Evolutionary conservation across 2,797 vertebrate genomes (phyloP).

Genomic region (Lacerta viridis): DNA sequence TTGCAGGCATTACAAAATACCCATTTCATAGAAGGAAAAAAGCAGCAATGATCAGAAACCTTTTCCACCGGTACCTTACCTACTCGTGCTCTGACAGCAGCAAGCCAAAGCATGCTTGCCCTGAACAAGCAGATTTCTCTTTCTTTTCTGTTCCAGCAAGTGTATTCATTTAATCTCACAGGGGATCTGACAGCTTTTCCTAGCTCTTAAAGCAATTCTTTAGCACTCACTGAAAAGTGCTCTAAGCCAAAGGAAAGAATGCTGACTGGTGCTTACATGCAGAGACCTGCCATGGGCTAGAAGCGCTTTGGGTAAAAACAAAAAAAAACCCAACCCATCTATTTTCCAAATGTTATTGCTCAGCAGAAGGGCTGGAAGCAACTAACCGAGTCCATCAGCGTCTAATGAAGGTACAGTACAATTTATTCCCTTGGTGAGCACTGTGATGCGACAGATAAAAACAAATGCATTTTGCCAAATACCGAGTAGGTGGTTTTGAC

Average conservation of each 20-base stretch:
- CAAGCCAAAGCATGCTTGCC: conserved; percentile 68
- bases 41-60: not conserved
- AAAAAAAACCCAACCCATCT: conserved; percentile 14
- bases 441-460: not conserved
- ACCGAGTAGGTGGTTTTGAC: not conserved
- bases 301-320: conserved; percentile 44
- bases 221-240: conserved; percentile 76
- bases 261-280: conserved; percentile 65
- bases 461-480: not conserved
- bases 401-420: conserved; percentile 68
- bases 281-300: conserved; percentile 62
- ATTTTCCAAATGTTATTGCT: conserved; percentile 32
- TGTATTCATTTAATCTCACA: conserved; percentile 77
- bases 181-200: conserved; percentile 81
- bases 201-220: conserved; percentile 79
- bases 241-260: conserved; percentile 70
- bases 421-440: conserved; percentile 51
- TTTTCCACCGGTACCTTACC: not conserved
- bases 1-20: too few relatives aligned
- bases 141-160: conserved; percentile 75
- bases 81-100: conserved; percentile 65
- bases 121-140: conserved; percentile 72
- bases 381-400: conserved; percentile 56
- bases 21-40: too few relatives aligned
- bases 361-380: conserved; percentile 56